Percentiles rank a stretch among this genome's conserved stretches.
These are phyloP conservation scores for Enteromius trimaculatus DNA, from an alignment of 2,797 vertebrate genomes.

Conservation along the genomic window DNA sequence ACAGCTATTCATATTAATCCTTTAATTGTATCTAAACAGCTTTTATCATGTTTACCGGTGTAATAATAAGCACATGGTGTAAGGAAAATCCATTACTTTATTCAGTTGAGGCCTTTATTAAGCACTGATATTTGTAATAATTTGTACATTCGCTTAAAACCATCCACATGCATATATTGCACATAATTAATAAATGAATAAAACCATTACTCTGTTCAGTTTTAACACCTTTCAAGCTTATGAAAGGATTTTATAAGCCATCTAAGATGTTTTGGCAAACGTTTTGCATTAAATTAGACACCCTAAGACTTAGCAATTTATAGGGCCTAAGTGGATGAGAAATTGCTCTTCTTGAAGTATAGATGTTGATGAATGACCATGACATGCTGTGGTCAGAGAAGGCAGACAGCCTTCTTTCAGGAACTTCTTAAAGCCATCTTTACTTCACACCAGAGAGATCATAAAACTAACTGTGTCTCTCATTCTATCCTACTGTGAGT, in stretches of 20 bases:
- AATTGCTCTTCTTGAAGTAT: conserved; percentile 3
- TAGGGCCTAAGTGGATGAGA: neutral
- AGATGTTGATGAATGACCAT: conserved; percentile 12
- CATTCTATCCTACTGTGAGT: neutral
- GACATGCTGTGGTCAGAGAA: neutral
- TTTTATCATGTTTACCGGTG: conserved; percentile 1
- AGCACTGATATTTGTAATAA: conserved; percentile 26
- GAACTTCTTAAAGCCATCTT: neutral
- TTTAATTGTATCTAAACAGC: conserved; percentile 19
- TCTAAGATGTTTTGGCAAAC: conserved; percentile 9
- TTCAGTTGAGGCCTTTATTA: conserved; percentile 6
- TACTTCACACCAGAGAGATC: neutral
- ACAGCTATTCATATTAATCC: conserved; percentile 31
- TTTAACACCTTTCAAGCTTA: neutral
- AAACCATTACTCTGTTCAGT: neutral
- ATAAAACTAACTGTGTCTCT: conserved; percentile 5
- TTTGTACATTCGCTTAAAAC: conserved; percentile 2
- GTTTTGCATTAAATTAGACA: neutral
- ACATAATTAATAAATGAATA: neutral
- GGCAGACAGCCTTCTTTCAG: conserved; percentile 14
- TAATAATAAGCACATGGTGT: neutral
- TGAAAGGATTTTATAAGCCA: neutral
- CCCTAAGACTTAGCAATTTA: neutral
- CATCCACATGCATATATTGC: too few species aligned
- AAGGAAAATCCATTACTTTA: conserved; percentile 6